Base-by-base conservation (phyloP, 2,113 vertebrate genomes). In the Ammodytes dubius region DNA sequence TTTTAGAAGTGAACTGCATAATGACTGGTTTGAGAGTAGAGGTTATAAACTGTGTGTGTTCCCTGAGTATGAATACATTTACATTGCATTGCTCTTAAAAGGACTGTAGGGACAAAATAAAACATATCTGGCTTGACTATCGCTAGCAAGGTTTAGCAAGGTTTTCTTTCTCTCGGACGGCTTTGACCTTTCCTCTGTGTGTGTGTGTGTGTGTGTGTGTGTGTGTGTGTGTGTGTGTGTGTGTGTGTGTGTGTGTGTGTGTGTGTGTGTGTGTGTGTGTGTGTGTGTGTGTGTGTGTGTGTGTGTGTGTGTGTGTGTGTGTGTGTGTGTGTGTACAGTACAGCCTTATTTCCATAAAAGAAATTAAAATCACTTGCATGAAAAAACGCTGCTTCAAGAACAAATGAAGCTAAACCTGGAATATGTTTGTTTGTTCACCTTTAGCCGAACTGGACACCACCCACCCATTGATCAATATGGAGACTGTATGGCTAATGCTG, bases 401-500 rank as follows among this genome's bases (percentile, higher is more conserved):
- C 40, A 56, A 45, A 54, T 13, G 42, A 17, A 49, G 6, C n/a
- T 19, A 49, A 49, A 63, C 53, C 5, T 27, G 47, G 56, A 58
- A 9, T 1, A 2, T 27, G 11, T 35, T 13, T 68, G 17, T 67
- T 42, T 42, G 12, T 40, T 39, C 7, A 4, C 13, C 39, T 73
- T 63, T 58, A 11, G 47, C 8, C 40, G 45, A 69, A 9, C 5
- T 19, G 0, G 57, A 53, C 39, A 12, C 76, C 66, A 8, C 39
- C 49, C 60, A 74, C 7, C 27, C n/a, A 50, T 13, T 12, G 73
- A 79, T 84, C 63, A 2, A 40, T 74, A 3, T 4, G 1, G 27
- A 27, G 7, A 19, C 72, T 37, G 43, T 27, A 43, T 66, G 67
- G 77, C 40, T 79, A 12, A 87, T 61, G 83, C 27, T 27, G 2